Evolutionary conservation across 1,140 invertebrate species (phyloP).

Genomic region (Dreissena rostriformis): DNA sequence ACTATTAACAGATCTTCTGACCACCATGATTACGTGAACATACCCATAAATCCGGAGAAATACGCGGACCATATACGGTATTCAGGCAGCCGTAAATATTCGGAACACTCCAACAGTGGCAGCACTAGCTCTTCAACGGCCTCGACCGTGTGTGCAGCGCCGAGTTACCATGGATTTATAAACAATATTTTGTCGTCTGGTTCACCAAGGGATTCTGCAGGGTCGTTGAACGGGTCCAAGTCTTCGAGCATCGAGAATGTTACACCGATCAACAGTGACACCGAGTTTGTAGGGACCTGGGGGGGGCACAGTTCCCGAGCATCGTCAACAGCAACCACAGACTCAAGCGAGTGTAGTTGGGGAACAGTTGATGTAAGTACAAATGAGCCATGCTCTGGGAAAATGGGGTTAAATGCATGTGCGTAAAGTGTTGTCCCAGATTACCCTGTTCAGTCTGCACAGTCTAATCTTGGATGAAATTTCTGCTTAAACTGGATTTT

Average conservation of each 20-base stretch:
- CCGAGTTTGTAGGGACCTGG: conserved; percentile 45
- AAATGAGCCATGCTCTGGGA: neutral
- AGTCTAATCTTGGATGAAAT: no score
- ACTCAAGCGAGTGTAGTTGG: conserved; percentile 82
- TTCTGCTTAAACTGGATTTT: no score
- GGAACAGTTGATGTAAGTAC: conserved; percentile 59
- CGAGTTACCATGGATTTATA: conserved; percentile 51
- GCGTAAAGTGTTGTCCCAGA: no score
- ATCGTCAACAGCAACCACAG: conserved; percentile 60
- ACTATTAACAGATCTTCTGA: conserved; percentile 6
- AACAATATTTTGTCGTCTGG: conserved; percentile 46
- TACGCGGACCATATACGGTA: neutral
- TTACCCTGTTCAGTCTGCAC: no score
- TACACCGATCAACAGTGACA: conserved; percentile 75
- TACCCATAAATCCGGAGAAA: conserved; percentile 2
- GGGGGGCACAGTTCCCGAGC: conserved; percentile 10
- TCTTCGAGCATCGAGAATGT: conserved; percentile 66
- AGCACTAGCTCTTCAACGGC: conserved; percentile 43
- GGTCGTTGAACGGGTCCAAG: conserved; percentile 62
- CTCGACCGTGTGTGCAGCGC: conserved; percentile 41
- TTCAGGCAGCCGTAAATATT: neutral
- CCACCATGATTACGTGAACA: conserved; percentile 53
- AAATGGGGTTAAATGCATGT: no score
- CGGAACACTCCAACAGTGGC: conserved; percentile 47
- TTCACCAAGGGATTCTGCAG: conserved; percentile 50